Base-by-base conservation (phyloP, 2,888 invertebrate species). In the Drosophila mercatorum region DNA sequence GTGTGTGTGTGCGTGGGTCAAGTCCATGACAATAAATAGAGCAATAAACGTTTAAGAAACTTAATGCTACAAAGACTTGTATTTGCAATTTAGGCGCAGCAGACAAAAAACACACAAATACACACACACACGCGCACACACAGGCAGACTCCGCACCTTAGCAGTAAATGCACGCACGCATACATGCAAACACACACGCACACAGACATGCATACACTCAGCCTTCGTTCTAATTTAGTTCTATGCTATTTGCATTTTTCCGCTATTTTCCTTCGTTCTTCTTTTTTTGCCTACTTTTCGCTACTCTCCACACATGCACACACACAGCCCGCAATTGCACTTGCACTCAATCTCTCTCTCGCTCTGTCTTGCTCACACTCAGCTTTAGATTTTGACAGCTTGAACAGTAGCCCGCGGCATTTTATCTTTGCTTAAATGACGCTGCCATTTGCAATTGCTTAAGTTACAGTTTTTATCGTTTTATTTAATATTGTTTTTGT, bases 21-120 rank as follows among this genome's bases (percentile, higher is more conserved):
- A 76, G 52, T 79, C 40, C 63, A 69, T 75, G 75, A 76, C 80
- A 80, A 76, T 76, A 80, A 79, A 75, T 44, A 62, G 46, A 44
- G 36, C 62, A 80, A 80, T 68, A 70, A 76, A 80, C 75, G 43
- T 69, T 55, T 61, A 62, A 80, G 53, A 53, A 56, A 75, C 38
- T 43, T 34, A 75, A 75, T 64, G 41, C 40, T 49, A 60, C 22
- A 38, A 53, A 22, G 49, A 78, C 12, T 75, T 79, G 34, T 34
- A 41, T 72, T 75, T 78, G 46, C 63, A 63, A 59, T 53, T 78
- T 49, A 53, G 55, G 26, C 59, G 40, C 57, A 52, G 41, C 36
- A 46, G 40, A 36, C 34, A 49, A 47, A 56, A 36, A 55, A 43
- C 4, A 38, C 38, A 38, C 6, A 44, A 2, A 6, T 5, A 43